Evolutionary conservation across 2,888 invertebrate species (phyloP).

Genomic region (Eutolmus rufibarbis): DNA sequence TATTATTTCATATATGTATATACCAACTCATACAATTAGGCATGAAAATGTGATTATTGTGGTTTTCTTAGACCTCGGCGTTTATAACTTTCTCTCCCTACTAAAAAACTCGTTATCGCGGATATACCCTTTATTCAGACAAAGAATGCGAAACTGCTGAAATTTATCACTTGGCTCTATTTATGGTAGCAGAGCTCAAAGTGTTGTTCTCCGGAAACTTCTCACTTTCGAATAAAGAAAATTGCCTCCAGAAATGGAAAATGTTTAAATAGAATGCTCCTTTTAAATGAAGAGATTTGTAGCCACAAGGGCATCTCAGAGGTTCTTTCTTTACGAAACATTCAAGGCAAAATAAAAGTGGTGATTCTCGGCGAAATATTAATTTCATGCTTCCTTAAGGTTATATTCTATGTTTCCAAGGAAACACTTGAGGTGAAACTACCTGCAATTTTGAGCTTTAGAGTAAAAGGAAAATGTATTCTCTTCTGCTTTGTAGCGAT

Average conservation of each 20-base stretch:
- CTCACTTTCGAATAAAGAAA: slow-evolving; percentile 7
- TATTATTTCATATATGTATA: not conserved
- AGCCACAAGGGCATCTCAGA: not conserved
- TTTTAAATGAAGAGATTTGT: not conserved
- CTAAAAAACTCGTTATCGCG: not conserved
- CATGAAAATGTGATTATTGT: not conserved
- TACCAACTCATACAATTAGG: not conserved
- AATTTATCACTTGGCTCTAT: slow-evolving; percentile 7
- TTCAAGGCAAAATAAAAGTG: not conserved
- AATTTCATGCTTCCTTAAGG: not conserved
- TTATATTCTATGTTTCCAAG: not conserved
- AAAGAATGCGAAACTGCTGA: slow-evolving; percentile 15
- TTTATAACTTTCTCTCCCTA: not conserved
- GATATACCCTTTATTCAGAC: not conserved
- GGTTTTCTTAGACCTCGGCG: not conserved
- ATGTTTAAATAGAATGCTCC: not conserved
- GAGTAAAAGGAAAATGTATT: not conserved
- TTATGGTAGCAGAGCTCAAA: slow-evolving; percentile 13
- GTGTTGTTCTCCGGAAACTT: not conserved
- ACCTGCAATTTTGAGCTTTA: not conserved
- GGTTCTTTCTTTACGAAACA: not conserved
- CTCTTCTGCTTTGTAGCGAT: not conserved
- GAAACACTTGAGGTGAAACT: not conserved
- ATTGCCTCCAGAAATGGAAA: not conserved
- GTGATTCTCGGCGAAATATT: not conserved